These are phyloP conservation scores for Anoura caudifer DNA, from an alignment of 2,113 vertebrate genomes.

Conservation along the genomic window DNA sequence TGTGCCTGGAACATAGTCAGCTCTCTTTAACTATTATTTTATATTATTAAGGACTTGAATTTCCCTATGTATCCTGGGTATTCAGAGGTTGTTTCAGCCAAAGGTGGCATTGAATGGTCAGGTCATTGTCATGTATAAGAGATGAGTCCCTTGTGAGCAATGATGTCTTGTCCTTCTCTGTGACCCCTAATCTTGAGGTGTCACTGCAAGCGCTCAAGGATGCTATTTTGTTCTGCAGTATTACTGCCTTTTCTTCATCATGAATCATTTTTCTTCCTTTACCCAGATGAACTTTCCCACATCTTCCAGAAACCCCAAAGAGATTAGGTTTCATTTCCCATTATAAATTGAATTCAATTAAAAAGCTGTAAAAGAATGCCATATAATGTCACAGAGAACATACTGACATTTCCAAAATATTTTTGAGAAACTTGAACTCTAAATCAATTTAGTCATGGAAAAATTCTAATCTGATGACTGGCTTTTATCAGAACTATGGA, in stretches of 20 bases:
- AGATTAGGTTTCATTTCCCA: constrained; percentile 61
- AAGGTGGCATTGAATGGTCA: not conserved
- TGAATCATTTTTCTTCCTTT: constrained; percentile 8
- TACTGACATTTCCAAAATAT: constrained; percentile 69
- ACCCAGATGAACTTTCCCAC: constrained; percentile 60
- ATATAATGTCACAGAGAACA: constrained; percentile 55
- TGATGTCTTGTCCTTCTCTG: not conserved
- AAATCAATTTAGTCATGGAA: constrained; percentile 55
- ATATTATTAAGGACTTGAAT: not conserved
- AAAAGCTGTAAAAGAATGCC: constrained; percentile 59
- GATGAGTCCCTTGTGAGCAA: not conserved
- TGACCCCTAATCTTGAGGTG: not conserved
- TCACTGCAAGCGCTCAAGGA: not conserved
- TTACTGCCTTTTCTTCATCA: not conserved
- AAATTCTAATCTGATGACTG: not conserved
- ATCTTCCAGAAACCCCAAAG: constrained; percentile 52
- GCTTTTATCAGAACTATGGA: constrained; percentile 33
- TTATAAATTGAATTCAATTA: constrained; percentile 63
- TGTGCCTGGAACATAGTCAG: not conserved
- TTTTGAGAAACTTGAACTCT: constrained; percentile 63
- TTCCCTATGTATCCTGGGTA: not conserved
- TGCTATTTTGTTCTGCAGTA: not conserved
- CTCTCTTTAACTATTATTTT: not conserved
- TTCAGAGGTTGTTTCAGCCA: not conserved
- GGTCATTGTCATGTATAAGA: not conserved